Evolutionary conservation across 2,113 vertebrate genomes (phyloP).

Genomic region (Egretta garzetta): DNA sequence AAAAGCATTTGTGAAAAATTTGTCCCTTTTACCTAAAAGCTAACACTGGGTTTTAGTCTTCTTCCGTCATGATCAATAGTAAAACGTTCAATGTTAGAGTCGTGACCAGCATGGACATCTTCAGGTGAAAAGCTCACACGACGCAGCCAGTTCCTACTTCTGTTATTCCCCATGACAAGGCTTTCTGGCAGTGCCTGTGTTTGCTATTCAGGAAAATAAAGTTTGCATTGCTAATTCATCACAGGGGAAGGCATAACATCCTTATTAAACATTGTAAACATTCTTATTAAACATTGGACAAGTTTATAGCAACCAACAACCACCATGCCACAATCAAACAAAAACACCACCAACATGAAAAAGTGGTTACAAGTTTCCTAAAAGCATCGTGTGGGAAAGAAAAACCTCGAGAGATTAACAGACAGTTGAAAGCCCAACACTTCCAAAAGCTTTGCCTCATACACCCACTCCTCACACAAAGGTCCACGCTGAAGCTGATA

Average conservation of each 20-base stretch:
- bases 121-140: background rate
- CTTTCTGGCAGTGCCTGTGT: background rate
- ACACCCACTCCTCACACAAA: background rate
- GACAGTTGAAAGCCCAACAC: background rate
- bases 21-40: background rate
- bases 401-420: background rate
- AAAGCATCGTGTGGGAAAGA: background rate
- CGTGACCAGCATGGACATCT: too few species aligned
- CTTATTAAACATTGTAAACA: background rate
- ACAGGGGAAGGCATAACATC: background rate
- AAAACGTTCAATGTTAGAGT: fast-evolving
- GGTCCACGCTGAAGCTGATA: background rate
- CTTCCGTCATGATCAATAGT: background rate
- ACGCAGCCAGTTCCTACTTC: background rate
- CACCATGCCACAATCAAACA: background rate
- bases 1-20: background rate
- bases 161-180: background rate
- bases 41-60: background rate
- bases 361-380: background rate
- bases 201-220: background rate
- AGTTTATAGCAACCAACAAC: background rate
- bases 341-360: fast-evolving
- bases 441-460: background rate
- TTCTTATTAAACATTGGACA: background rate
- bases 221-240: fast-evolving